phyloP scores from a whole-genome alignment of 2,888 invertebrate species.

The Heliconius sara region DNA sequence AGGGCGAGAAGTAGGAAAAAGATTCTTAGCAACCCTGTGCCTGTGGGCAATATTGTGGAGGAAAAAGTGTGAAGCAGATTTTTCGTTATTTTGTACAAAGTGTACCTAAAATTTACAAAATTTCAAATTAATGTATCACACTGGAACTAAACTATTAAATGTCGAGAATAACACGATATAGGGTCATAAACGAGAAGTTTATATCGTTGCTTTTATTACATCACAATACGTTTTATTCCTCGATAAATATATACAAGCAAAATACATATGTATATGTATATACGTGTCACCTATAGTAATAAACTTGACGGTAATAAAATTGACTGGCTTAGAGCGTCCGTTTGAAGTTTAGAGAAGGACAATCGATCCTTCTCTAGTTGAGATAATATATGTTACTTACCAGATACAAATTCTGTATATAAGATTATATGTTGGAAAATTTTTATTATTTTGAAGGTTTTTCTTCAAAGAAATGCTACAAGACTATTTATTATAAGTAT shows the following conservation, averaged over 20 bases:
- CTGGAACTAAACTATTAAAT: not conserved
- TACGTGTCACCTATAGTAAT: not conserved
- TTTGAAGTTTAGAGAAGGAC: not conserved
- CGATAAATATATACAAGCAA: not conserved
- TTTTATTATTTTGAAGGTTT: too few species aligned
- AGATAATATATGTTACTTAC: too few species aligned
- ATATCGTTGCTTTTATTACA: constrained; percentile 1
- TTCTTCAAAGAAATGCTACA: too few species aligned
- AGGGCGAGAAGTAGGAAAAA: too few species aligned
- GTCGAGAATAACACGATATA: not conserved
- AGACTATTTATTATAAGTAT: too few species aligned
- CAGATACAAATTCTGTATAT: too few species aligned
- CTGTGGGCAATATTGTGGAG: too few species aligned
- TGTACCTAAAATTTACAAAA: not conserved
- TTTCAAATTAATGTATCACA: not conserved
- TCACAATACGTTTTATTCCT: not conserved
- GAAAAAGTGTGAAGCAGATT: too few species aligned
- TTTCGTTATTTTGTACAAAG: too few species aligned
- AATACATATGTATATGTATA: not conserved
- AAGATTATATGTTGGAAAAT: too few species aligned
- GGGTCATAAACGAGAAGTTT: constrained; percentile 4
- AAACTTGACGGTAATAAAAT: not conserved
- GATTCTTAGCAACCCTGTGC: too few species aligned
- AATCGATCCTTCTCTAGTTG: too few species aligned
- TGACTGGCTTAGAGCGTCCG: not conserved